These are phyloP conservation scores for Engystomops pustulosus DNA, from an alignment of 2,113 vertebrate genomes.

Conservation along the genomic window DNA sequence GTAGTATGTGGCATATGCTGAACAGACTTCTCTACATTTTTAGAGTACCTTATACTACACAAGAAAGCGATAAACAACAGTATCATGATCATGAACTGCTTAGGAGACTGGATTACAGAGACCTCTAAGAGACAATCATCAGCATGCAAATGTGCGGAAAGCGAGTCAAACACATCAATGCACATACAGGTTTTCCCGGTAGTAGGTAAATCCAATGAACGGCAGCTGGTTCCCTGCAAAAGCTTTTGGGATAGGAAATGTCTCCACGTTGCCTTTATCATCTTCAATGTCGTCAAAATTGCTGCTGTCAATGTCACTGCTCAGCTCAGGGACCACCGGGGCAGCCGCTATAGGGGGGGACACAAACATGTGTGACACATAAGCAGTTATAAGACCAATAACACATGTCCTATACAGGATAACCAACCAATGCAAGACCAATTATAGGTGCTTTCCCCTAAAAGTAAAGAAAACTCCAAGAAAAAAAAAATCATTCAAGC, in stretches of 20 bases:
- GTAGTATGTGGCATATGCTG: no score
- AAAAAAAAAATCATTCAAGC: no score
- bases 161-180: not conserved
- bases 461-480: no score
- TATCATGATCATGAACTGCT: no score
- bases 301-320: slow-evolving; percentile 97
- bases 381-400: no score
- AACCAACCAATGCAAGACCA: no score
- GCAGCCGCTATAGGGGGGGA: slow-evolving; percentile 80
- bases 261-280: slow-evolving; percentile 95
- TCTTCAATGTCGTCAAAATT: slow-evolving; percentile 99
- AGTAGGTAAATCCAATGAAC: slow-evolving; percentile 98
- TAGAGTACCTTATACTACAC: no score
- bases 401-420: not conserved
- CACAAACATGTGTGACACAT: no score
- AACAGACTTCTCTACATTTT: no score
- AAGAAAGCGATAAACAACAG: no score
- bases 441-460: no score
- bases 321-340: slow-evolving; percentile 95
- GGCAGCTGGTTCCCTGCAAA: slow-evolving; percentile 98
- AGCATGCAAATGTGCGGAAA: not conserved
- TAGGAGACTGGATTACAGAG: no score
- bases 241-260: slow-evolving; percentile 94
- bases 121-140: not conserved
- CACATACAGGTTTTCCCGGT: slow-evolving; percentile 95